phyloP scores from a whole-genome alignment of 2,797 vertebrate species.

The Falco novaeseelandiae region DNA sequence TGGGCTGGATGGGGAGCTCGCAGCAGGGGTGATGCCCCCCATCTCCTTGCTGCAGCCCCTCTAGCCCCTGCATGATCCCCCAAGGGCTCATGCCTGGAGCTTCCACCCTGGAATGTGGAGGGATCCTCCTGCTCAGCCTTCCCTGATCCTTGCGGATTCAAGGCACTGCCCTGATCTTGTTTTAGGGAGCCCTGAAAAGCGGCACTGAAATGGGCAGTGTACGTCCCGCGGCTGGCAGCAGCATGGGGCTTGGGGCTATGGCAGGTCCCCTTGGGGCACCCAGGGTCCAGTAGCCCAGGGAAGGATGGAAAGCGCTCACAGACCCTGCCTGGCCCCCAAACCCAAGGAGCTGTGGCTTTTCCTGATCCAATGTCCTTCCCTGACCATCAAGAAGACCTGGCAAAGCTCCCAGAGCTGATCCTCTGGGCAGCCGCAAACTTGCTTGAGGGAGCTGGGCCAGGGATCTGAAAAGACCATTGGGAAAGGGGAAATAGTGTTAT shows the following conservation, averaged over 20 bases:
- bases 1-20: not conserved
- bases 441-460: not conserved
- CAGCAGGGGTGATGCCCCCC: not conserved
- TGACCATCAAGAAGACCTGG: not conserved
- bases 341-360: not conserved
- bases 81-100: rapidly evolving
- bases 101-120: not conserved
- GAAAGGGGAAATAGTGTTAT: not conserved
- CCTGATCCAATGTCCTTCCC: not conserved
- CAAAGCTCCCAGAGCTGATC: not conserved
- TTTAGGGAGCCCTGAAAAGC: not conserved
- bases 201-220: not conserved
- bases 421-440: not conserved
- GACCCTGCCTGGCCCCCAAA: not conserved
- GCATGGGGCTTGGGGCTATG: not conserved
- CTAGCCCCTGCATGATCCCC: not conserved
- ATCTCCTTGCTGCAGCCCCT: not conserved
- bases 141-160: rapidly evolving
- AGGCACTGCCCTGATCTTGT: not conserved
- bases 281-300: rapidly evolving
- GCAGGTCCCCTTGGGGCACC: rapidly evolving
- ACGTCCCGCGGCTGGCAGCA: rapidly evolving
- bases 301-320: not conserved
- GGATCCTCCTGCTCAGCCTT: not conserved
- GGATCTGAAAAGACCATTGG: not conserved